A percentile compares a stretch with the other conserved stretches of the same genome.
phyloP scores from a whole-genome alignment of 2,113 vertebrate genomes.

The Ammodytes marinus region DNA sequence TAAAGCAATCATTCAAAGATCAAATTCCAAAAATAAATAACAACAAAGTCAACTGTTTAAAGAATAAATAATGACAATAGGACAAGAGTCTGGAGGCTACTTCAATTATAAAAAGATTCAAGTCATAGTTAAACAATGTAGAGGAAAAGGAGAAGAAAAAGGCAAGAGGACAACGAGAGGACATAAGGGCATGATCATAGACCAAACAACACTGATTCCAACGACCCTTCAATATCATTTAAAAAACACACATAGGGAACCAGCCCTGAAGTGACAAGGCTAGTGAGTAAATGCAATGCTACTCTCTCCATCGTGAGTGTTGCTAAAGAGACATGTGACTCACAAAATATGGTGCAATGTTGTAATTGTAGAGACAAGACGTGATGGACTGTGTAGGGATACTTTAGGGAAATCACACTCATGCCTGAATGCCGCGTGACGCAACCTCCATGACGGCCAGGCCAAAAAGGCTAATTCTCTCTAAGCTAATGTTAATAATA shows the following conservation, averaged over 20 bases:
- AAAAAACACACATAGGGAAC: not conserved
- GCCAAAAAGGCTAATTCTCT: not conserved
- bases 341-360: slow-evolving; percentile 21
- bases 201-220: not conserved
- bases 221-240: too few relatives aligned
- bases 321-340: slow-evolving; percentile 18
- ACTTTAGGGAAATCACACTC: not conserved
- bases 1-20: not conserved
- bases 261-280: not conserved
- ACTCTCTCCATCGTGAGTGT: not conserved
- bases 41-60: not conserved
- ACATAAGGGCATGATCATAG: not conserved
- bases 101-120: not conserved
- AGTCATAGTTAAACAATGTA: not conserved
- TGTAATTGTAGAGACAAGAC: not conserved
- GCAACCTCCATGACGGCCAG: not conserved
- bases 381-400: not conserved
- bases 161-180: not conserved
- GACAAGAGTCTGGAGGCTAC: not conserved
- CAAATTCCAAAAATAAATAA: not conserved
- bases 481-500: too few relatives aligned
- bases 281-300: slow-evolving; percentile 3
- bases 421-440: not conserved
- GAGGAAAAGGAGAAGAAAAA: not conserved
- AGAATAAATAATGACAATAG: not conserved